Conservation (phyloP, 2,888 invertebrate genomes). For the Blera fallax region DNA sequence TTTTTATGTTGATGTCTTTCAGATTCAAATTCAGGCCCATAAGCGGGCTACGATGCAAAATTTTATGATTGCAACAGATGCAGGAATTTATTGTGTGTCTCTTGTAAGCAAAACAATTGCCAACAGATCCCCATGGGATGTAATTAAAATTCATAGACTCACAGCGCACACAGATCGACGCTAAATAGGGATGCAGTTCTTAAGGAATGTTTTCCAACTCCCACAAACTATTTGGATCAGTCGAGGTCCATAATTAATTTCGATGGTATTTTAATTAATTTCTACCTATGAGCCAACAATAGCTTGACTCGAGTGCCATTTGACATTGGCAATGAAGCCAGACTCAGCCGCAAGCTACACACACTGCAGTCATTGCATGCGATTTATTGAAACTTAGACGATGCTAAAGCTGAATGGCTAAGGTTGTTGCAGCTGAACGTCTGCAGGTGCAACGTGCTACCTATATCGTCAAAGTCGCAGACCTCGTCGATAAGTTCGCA, state of each 20-base stretch:
- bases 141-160: constrained; percentile 72
- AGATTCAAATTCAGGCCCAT: constrained; percentile 70
- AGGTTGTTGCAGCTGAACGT: constrained; percentile 4
- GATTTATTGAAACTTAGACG: constrained; percentile 7
- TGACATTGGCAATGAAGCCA: constrained; percentile 63
- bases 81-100: constrained; percentile 59
- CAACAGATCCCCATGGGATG: constrained; percentile 41
- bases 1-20: constrained; percentile 17
- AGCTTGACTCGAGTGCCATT: constrained; percentile 34
- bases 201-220: constrained; percentile 26
- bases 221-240: constrained; percentile 63
- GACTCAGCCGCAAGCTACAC: not conserved
- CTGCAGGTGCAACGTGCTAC: constrained; percentile 51
- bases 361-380: not conserved
- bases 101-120: constrained; percentile 52
- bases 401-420: not conserved
- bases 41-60: constrained; percentile 65
- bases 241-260: constrained; percentile 60
- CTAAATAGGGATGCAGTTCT: constrained; percentile 39
- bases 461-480: constrained; percentile 18
- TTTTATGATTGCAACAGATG: constrained; percentile 72
- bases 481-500: constrained; percentile 59
- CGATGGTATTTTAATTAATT: constrained; percentile 68
- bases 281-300: constrained; percentile 22
- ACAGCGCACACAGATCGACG: not conserved